These are phyloP conservation scores for Melikaiella ostensackeni DNA, from an alignment of 2,888 invertebrate species.

Conservation along the genomic window DNA sequence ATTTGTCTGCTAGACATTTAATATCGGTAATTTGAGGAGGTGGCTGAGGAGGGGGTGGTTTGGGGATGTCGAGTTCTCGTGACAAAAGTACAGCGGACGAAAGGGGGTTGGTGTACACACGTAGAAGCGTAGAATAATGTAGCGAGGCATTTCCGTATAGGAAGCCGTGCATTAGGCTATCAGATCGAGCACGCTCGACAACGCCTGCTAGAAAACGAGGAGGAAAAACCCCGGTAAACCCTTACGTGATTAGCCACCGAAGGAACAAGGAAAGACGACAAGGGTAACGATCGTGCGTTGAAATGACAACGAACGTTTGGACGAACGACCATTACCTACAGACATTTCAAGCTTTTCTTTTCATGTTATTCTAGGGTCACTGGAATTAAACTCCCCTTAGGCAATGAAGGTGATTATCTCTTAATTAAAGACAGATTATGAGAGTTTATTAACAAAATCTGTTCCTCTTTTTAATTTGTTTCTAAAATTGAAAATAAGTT, in stretches of 20 bases:
- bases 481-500: background rate
- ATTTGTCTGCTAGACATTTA: conserved; percentile 45
- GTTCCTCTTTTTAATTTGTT: background rate
- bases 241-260: conserved; percentile 57
- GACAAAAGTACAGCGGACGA: conserved; percentile 69
- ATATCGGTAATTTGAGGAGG: conserved; percentile 56
- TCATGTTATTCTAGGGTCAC: background rate
- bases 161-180: conserved; percentile 77
- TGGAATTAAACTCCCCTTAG: background rate
- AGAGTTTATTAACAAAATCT: background rate
- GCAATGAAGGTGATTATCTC: background rate
- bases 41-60: conserved; percentile 48
- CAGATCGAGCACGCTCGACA: conserved; percentile 75
- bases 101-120: conserved; percentile 57
- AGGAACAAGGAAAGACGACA: conserved; percentile 62
- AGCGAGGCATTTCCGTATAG: conserved; percentile 76
- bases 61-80: conserved; percentile 63
- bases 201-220: conserved; percentile 57
- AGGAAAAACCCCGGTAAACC: conserved; percentile 52
- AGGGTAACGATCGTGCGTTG: conserved; percentile 55
- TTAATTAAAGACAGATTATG: background rate
- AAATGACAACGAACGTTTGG: conserved; percentile 49
- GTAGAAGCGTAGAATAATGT: conserved; percentile 72
- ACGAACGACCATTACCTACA: conserved; percentile 24
- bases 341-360: conserved; percentile 12